Conservation (phyloP, 1,140 invertebrate genomes). For the Drosophila pachea region DNA sequence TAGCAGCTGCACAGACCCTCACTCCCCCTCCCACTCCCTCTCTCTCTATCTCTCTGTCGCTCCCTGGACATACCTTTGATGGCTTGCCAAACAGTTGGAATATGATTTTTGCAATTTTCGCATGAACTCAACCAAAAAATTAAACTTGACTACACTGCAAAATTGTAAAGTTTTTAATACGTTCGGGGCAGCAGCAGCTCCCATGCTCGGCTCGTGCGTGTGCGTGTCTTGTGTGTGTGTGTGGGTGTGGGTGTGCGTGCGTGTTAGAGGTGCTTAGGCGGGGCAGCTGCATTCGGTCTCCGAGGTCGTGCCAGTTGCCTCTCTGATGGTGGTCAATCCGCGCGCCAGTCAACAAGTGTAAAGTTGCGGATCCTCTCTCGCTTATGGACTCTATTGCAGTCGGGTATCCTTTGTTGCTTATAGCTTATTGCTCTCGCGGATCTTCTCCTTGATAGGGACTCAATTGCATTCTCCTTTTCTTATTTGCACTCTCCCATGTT, state of each 20-base stretch:
- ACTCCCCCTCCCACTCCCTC: background rate
- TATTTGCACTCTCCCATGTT: too few species aligned
- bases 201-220: too few species aligned
- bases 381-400: too few species aligned
- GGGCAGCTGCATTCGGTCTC: constrained; percentile 12
- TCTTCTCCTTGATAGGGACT: too few species aligned
- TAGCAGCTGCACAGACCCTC: background rate
- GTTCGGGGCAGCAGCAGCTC: constrained; percentile 37
- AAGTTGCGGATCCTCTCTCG: constrained; percentile 26
- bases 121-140: constrained; percentile 76
- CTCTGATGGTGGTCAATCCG: constrained; percentile 66
- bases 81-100: constrained; percentile 75
- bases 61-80: constrained; percentile 62
- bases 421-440: too few species aligned
- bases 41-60: background rate
- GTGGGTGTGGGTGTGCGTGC: constrained; percentile 10
- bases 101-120: constrained; percentile 77
- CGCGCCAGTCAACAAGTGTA: constrained; percentile 60
- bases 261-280: constrained; percentile 2
- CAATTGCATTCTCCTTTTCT: too few species aligned
- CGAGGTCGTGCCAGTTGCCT: constrained; percentile 43
- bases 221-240: constrained; percentile 8
- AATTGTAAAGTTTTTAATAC: constrained; percentile 77
- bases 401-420: too few species aligned
- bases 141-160: constrained; percentile 73